Evolutionary conservation across 2,113 vertebrate species (phyloP), one percentile per base, ranked within the genome.

Genomic region (Pantherophis guttatus): DNA sequence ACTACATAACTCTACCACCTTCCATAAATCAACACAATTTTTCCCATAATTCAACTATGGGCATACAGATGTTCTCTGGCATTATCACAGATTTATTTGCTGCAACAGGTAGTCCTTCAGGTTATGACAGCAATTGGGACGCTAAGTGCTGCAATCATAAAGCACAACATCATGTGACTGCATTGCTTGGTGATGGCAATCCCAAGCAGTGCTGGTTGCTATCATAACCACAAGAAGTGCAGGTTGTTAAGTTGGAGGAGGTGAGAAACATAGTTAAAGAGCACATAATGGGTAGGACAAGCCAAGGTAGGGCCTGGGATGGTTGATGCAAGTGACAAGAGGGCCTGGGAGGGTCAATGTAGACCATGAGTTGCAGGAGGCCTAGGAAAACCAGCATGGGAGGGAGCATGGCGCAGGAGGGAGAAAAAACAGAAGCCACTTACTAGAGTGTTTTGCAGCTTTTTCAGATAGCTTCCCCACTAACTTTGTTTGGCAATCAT

Each of bases 1-100:
- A 15, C 15, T 19, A 33, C n/a, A 39, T 75, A 39, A n/a, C 33
- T 17, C 33, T 39, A 39, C 17, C 23, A 59, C 33, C 29, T 88
- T 65, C 55, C 86, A 65, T 26, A 59, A 65, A 9, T 6, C 12
- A 54, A 52, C 0, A 21, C 8, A 3, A 0, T 0, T 6, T 3
- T 88, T 3, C 93, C 24, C 81, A 62, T 24, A 33, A 48, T 5
- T 52, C 17, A 65, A 17, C 8, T 24, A 5, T 44, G 65, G 26
- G 24, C 50, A 54, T 24, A 54, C 39, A 26, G 29, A n/a, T 52
- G 17, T 59, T 19, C 13, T 54, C 86, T 75, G 23, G 48, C 13
- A 86, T 53, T 91, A 57, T 7, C 1, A 0, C 2, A 39, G 39
- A 52, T 58, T 33, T 81, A 81, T 33, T 81, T 39, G 15, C 70